These are phyloP conservation scores for Drosophila sturtevanti DNA, from an alignment of 1,140 invertebrate species.

Conservation along the genomic window DNA sequence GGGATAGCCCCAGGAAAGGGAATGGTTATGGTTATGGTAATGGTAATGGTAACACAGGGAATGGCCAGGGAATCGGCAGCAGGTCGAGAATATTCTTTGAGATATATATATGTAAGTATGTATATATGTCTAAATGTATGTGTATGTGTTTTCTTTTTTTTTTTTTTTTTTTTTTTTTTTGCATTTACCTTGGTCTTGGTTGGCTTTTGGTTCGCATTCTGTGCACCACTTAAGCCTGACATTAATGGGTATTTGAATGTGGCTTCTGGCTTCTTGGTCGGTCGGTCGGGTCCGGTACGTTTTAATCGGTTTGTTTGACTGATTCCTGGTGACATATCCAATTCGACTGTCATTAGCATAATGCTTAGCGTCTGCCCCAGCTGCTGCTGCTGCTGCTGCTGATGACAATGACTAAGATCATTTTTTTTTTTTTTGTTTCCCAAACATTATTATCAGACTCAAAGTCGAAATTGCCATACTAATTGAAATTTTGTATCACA, in stretches of 20 bases:
- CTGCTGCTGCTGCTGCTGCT: conserved; percentile 4
- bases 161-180: conserved; percentile 24
- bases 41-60: conserved; percentile 13
- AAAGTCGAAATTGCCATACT: not conserved
- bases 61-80: conserved; percentile 2
- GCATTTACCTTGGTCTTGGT: conserved; percentile 12
- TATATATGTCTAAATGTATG: too few species aligned
- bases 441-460: not conserved
- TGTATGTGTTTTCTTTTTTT: conserved; percentile 4
- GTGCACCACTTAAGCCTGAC: conserved; percentile 62
- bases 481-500: not conserved
- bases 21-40: not conserved
- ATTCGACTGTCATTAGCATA: conserved; percentile 45
- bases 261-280: conserved; percentile 56
- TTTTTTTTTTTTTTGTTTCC: not conserved
- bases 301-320: conserved; percentile 59
- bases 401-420: conserved; percentile 7
- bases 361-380: conserved; percentile 3
- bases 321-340: conserved; percentile 58
- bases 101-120: conserved; percentile 20
- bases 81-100: conserved; percentile 31
- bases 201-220: conserved; percentile 10
- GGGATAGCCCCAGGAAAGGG: conserved; percentile 16
- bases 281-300: not conserved
- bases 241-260: conserved; percentile 76